phyloP scores from a whole-genome alignment of 2,797 vertebrate genomes.

The Phoxinus dragarum region DNA sequence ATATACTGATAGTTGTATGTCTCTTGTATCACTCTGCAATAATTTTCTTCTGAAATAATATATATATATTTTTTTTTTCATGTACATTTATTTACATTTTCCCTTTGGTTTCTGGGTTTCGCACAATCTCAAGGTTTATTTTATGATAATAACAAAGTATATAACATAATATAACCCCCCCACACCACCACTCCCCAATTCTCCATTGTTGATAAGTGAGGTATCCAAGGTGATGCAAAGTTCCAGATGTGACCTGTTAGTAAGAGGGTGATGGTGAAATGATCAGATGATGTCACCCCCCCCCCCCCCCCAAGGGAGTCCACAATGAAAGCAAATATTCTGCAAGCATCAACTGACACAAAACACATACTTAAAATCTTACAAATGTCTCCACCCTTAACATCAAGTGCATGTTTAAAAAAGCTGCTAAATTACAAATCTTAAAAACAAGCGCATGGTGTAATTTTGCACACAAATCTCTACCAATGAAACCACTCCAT shows the following conservation, averaged over 20 bases:
- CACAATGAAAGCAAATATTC: neutral
- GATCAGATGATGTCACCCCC: slow-evolving; percentile 6
- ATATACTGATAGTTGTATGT: neutral
- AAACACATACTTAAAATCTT: neutral
- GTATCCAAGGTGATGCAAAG: slow-evolving; percentile 35
- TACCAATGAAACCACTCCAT: neutral
- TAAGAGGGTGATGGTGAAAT: neutral
- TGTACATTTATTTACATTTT: too few species aligned
- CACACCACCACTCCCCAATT: neutral
- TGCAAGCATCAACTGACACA: neutral
- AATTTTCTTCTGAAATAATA: neutral
- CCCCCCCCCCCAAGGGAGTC: slow-evolving; percentile 5
- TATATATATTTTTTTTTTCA: too few species aligned
- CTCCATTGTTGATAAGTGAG: slow-evolving; percentile 54
- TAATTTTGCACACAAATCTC: neutral
- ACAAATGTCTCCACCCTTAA: neutral
- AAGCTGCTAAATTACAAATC: neutral
- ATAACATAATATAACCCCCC: neutral
- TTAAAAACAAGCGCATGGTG: neutral
- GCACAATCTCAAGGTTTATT: neutral
- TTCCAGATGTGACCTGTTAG: slow-evolving; percentile 57
- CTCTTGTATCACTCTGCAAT: neutral
- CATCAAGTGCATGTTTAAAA: neutral
- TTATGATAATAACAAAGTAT: neutral
- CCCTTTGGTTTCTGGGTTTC: neutral